Evolutionary conservation across 2,888 invertebrate species (phyloP).

Genomic region (Tholera decimalis): DNA sequence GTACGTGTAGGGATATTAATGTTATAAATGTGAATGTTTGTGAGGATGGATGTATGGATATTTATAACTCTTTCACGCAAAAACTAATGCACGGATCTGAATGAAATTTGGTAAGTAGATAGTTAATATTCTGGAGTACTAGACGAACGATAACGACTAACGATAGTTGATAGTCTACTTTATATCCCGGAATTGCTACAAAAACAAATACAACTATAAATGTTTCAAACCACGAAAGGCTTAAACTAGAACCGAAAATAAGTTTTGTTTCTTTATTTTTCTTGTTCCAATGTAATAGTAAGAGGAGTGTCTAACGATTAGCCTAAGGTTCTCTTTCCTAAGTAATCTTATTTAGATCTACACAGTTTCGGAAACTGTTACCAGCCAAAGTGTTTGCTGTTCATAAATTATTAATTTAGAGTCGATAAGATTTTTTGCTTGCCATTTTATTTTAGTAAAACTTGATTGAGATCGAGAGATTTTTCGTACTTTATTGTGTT

Average conservation of each 20-base stretch:
- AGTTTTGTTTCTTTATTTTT: slow-evolving; percentile 12
- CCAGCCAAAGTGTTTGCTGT: slow-evolving; percentile 38
- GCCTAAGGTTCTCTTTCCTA: slow-evolving; percentile 74
- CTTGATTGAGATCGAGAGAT: neutral
- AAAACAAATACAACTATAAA: neutral
- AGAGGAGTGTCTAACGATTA: slow-evolving; percentile 77
- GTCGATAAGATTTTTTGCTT: neutral
- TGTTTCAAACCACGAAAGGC: neutral
- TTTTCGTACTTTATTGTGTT: neutral
- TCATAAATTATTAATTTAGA: slow-evolving; percentile 24
- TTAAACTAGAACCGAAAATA: slow-evolving; percentile 11
- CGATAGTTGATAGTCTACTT: no score
- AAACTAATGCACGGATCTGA: no score
- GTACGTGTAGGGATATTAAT: no score
- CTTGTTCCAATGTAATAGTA: slow-evolving; percentile 53
- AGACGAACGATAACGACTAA: no score
- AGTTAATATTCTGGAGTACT: no score
- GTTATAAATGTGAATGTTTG: no score
- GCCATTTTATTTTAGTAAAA: neutral
- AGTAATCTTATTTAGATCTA: slow-evolving; percentile 75
- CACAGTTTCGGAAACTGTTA: slow-evolving; percentile 52
- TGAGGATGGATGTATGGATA: no score
- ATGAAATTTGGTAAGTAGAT: no score
- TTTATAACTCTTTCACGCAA: no score
- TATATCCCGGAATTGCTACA: no score